Base-by-base conservation (phyloP, 2,113 vertebrate species). In the Solenodon paradoxus region DNA sequence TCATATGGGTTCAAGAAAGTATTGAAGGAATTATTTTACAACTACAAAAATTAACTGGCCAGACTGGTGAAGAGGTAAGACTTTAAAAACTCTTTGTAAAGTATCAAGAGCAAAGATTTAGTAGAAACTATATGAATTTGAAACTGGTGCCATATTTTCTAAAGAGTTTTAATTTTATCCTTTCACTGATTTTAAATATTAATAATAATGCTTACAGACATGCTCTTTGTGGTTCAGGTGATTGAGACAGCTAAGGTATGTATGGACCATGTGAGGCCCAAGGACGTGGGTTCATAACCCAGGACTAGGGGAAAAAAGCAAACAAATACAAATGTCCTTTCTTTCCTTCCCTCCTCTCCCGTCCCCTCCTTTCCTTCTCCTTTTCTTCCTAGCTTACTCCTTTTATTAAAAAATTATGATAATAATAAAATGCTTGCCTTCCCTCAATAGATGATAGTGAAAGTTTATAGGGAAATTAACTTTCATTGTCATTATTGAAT, bases 1-100 rank as follows among this genome's bases (percentile, higher is more conserved):
- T 99, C 68, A 92, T 98, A 55, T 98, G 98, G 98, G 86, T 99
- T 92, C 99, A 98, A 96, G 98, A 98, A 94, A 98, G 95, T 95
- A 96, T 99, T 88, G 98, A 99, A 96, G 99, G 99, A 63, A 98
- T 99, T 97, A 97, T 99, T 98, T 98, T 98, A 63, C 98, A 99
- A 96, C 97, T 99, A 68, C 99, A 99, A 92, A 98, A 98, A 35
- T 97, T 98, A 40, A 98, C 98, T 1, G 96, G 97, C 40, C 97
- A 93, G 13, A 51, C 98, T 94, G 98, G 98, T 6, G 98, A 99
- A 99, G 99, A 99, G 95, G 96, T 93, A 74, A 1, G 57, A 68
- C 45, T 90, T 40, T 55, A 40, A 85, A 83, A 77, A 47, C n/a
- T 51, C n/a, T 77, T 92, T 69, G 12, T 79, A 53, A 83, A 75